A percentile compares a stretch with the other conserved stretches of the same genome.
Evolutionary conservation across 2,797 vertebrate genomes (phyloP).

Genomic region (Hippocampus kuda): DNA sequence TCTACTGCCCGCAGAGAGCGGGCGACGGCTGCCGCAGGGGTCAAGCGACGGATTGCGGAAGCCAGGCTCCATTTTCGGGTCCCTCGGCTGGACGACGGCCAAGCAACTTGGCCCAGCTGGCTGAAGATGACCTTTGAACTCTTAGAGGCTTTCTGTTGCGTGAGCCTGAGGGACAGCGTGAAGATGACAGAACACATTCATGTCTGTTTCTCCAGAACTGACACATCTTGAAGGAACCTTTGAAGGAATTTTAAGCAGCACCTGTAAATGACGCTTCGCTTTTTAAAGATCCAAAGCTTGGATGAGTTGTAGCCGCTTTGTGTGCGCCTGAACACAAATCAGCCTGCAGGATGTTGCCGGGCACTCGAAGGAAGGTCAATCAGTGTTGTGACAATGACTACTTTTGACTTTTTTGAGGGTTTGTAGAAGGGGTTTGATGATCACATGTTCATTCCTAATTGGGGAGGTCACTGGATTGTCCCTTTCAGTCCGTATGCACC

Average conservation of each 20-base stretch:
- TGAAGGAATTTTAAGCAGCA: constrained; percentile 35
- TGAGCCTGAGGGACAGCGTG: constrained; percentile 36
- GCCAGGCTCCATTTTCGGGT: constrained; percentile 38
- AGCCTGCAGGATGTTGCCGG: constrained; percentile 24
- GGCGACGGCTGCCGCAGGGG: constrained; percentile 60
- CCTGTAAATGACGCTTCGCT: constrained; percentile 23
- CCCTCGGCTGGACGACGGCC: constrained; percentile 57
- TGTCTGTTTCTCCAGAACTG: no score
- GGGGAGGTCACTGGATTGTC: constrained; percentile 68
- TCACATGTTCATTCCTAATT: constrained; percentile 63
- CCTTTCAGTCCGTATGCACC: constrained; percentile 4
- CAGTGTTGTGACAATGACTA: constrained; percentile 29
- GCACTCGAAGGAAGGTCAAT: constrained; percentile 23
- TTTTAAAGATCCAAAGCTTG: constrained; percentile 8
- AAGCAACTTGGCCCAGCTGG: constrained; percentile 78
- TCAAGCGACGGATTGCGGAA: constrained; percentile 43
- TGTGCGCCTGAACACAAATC: constrained; percentile 24
- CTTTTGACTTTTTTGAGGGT: constrained; percentile 45
- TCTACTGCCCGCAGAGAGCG: constrained; percentile 57
- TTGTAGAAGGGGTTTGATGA: constrained; percentile 47
- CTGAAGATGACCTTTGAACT: constrained; percentile 81
- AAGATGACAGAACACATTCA: constrained; percentile 10
- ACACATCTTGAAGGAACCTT: constrained; percentile 17
- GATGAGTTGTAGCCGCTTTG: constrained; percentile 12
- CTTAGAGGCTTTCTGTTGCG: constrained; percentile 9